phyloP scores from a whole-genome alignment of 2,113 vertebrate species.

The Anarrhichthys ocellatus region DNA sequence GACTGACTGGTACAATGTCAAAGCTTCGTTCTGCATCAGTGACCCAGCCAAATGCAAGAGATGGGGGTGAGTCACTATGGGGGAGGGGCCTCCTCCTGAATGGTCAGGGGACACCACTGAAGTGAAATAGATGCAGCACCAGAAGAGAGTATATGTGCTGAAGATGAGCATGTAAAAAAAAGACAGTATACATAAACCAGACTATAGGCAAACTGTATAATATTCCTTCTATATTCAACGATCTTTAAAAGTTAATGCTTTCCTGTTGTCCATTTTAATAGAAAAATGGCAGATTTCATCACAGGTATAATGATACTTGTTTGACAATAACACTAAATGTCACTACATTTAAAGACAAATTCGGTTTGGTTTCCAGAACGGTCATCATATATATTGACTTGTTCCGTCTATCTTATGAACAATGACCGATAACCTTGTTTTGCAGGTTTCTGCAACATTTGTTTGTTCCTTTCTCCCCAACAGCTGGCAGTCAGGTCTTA shows the following conservation, averaged over 20 bases:
- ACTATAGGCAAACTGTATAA: conserved; percentile 5
- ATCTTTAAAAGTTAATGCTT: background rate
- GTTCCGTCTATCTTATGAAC: background rate
- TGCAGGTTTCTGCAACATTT: background rate
- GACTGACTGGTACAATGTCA: conserved; percentile 84
- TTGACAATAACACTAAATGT: background rate
- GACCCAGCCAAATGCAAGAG: conserved; percentile 79
- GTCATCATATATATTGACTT: background rate
- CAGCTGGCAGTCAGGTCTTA: background rate
- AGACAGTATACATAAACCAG: conserved; percentile 5
- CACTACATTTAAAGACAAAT: background rate
- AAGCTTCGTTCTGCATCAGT: conserved; percentile 83
- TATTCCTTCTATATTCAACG: background rate
- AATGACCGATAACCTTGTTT: conserved; percentile 9
- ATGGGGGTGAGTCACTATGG: conserved; percentile 80
- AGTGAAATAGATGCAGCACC: conserved; percentile 76
- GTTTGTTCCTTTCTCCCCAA: background rate
- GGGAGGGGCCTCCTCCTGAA: conserved; percentile 79
- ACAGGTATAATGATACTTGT: background rate
- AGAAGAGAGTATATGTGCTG: conserved; percentile 52
- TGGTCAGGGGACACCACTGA: conserved; percentile 79
- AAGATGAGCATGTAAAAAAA: conserved; percentile 33
- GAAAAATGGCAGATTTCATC: background rate
- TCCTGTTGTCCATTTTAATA: background rate
- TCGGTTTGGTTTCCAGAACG: background rate